Evolutionary conservation across 2,797 vertebrate genomes (phyloP).

Genomic region (Lemur catta): DNA sequence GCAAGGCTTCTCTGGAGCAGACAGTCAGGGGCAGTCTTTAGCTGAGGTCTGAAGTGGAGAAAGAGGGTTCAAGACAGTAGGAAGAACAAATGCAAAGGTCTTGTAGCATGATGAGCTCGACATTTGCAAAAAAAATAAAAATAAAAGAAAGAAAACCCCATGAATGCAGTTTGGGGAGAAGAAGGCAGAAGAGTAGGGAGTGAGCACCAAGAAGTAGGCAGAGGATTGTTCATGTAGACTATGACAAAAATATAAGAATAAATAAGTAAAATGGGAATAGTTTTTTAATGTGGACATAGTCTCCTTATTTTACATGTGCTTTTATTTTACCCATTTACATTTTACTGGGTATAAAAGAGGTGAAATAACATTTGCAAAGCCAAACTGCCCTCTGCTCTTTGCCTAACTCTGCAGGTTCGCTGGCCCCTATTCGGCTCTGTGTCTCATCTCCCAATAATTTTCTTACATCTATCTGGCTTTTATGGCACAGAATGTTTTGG

Average conservation of each 20-base stretch:
- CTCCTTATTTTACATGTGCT: not conserved
- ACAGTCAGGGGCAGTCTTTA: not conserved
- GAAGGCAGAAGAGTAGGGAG: too few species aligned
- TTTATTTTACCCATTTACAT: not conserved
- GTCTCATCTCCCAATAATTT: not conserved
- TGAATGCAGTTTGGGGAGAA: not conserved
- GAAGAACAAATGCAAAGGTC: not conserved
- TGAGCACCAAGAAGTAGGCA: not conserved
- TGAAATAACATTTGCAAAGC: not conserved
- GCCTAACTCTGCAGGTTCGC: too few species aligned
- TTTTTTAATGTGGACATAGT: not conserved
- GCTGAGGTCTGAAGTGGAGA: not conserved
- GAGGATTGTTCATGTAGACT: not conserved
- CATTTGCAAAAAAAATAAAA: not conserved
- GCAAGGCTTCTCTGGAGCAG: not conserved
- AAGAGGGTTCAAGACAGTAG: not conserved
- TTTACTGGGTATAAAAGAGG: not conserved
- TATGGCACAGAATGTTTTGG: not conserved
- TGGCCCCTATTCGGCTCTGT: not conserved
- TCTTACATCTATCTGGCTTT: not conserved
- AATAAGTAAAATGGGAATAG: not conserved
- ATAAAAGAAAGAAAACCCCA: not conserved
- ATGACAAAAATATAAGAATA: not conserved
- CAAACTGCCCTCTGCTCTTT: not conserved
- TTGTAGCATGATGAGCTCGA: fast-evolving